Evolutionary conservation across 92 coral and sea anemone genomes (phyloP), one percentile per base, ranked within the genome.

Genomic region (Umimayanthus kanabou): DNA sequence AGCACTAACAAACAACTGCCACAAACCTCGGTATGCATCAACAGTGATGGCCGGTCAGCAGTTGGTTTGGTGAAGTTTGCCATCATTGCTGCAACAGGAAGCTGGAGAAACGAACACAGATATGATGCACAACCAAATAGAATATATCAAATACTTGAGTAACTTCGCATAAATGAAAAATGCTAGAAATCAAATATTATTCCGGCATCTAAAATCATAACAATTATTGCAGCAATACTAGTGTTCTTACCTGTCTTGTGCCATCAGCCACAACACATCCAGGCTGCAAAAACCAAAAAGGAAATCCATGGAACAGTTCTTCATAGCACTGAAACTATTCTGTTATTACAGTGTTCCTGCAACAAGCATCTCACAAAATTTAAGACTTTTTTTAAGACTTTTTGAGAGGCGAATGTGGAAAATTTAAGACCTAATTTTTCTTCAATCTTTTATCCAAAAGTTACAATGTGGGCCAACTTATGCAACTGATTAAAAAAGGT

Each of bases 51-150:
- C 45, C 91, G 93, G 73, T 97, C 97, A 73, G 89, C 96, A 8
- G 98, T 92, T 50, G 98, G 80, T 88, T 89, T 82, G 42, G 96
- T 97, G 80, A 97, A 97, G 82, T 97, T 97, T 6, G 99, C 99
- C 82, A 96, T 95, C 99, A 97, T 97, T 16, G 99, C 99, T 39
- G 99, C 98, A 73, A 97, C 96, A 16, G 96, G 92, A 4, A 92
- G 76, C 99, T 97, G 82, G 9, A 22, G 88, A 55, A 20, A 22
- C 28, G 61, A 3, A 28, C 9, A 23, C 47, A 67, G 10, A 69
- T 39, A 0, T 25, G 33, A 10, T 77, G 25, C 30, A 39, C 3
- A 25, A 13, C 5, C 23, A 28, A 13, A 47, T 1, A 9, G 50
- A 53, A 53, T 4, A 53, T 53, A 53, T 2, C 58, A 1, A 15